A percentile compares a stretch with the other conserved stretches of the same genome.
Evolutionary conservation across 2,113 vertebrate species (phyloP).

Genomic region (Serinus canaria): DNA sequence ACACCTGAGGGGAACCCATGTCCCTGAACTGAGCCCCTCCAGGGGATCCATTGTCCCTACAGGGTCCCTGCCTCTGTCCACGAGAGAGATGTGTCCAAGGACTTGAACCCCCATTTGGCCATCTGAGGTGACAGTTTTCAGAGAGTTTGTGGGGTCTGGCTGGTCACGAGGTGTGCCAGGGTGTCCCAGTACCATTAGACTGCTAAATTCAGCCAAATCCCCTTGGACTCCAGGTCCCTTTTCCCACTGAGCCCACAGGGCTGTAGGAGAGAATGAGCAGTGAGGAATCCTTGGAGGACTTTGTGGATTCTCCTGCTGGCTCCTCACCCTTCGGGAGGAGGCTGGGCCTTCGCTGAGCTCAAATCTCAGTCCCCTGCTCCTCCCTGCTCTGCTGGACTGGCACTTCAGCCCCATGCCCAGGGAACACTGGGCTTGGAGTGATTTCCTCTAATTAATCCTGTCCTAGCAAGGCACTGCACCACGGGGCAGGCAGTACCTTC

Average conservation of each 20-base stretch:
- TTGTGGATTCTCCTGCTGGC: background rate
- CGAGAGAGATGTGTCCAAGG: background rate
- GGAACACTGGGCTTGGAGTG: background rate
- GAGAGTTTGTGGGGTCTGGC: background rate
- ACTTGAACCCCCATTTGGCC: background rate
- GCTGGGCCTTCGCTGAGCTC: background rate
- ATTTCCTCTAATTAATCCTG: background rate
- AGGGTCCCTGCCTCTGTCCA: background rate
- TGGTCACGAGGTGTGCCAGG: background rate
- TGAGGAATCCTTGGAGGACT: background rate
- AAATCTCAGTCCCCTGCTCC: background rate
- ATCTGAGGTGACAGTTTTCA: background rate
- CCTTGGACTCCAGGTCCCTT: rapidly evolving
- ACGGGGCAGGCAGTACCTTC: background rate
- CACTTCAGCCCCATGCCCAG: background rate
- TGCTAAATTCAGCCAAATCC: background rate
- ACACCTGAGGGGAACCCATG: rapidly evolving
- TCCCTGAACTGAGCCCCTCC: background rate
- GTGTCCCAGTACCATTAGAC: background rate
- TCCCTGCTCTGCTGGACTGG: background rate
- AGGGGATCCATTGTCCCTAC: rapidly evolving
- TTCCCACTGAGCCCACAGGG: background rate
- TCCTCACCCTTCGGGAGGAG: background rate
- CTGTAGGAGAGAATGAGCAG: background rate
- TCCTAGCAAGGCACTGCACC: background rate